Percentiles rank a stretch among this genome's conserved stretches.
Evolutionary conservation across 35 echinoderm and acorn worm genomes (phyloP).

Genomic region (Lytechinus pictus): DNA sequence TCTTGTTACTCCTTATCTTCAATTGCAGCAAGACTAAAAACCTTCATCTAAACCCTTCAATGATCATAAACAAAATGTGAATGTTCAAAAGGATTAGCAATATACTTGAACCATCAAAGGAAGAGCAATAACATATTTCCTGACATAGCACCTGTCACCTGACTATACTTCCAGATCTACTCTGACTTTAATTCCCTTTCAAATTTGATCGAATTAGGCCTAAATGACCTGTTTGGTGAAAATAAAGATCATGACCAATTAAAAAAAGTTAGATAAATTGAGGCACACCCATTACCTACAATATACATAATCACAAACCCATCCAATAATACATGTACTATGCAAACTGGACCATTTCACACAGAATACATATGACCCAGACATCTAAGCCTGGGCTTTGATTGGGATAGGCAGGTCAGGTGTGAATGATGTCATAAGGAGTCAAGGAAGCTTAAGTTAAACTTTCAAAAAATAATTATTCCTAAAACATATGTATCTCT

Average conservation of each 20-base stretch:
- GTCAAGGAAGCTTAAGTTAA: too few relatives aligned
- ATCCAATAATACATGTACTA: neutral
- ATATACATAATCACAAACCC: neutral
- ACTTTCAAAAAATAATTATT: too few relatives aligned
- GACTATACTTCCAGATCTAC: neutral
- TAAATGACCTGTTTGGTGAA: neutral
- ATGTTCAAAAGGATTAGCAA: neutral
- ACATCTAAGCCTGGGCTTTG: neutral
- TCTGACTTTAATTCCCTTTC: neutral
- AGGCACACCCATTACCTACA: neutral
- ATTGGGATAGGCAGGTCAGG: neutral
- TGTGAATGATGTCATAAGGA: neutral
- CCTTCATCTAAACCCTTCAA: too few relatives aligned
- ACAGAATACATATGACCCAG: neutral
- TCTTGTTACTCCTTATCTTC: neutral
- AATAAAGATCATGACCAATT: neutral
- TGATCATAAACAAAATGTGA: neutral
- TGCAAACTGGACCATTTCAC: neutral
- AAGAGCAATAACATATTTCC: neutral
- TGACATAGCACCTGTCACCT: neutral
- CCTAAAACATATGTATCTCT: too few relatives aligned
- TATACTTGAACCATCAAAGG: neutral
- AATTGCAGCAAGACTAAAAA: too few relatives aligned
- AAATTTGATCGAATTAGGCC: neutral
- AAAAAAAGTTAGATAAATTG: neutral